Percentiles rank a stretch among this genome's conserved stretches.
Conservation (phyloP, 2,797 vertebrate species). For the Sphaeramia orbicularis region DNA sequence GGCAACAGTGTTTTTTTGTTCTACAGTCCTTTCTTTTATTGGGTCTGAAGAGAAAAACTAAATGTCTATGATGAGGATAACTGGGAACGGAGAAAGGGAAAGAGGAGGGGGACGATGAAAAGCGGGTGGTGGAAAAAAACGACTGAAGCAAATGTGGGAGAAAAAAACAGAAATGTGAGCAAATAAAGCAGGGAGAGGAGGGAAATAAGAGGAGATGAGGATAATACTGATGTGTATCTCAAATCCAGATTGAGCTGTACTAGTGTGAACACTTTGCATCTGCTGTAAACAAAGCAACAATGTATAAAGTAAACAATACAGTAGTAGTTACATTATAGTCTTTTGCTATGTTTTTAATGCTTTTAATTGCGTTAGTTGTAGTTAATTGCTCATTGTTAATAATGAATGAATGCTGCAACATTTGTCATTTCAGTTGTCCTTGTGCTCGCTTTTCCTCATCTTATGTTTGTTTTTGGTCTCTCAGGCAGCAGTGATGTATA, state of each 20-base stretch:
- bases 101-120: neutral
- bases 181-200: neutral
- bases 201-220: neutral
- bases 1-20: no score
- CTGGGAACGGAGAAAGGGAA: neutral
- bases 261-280: slow-evolving; percentile 47
- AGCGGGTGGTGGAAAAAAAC: neutral
- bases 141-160: neutral
- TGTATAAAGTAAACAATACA: slow-evolving; percentile 80
- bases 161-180: neutral
- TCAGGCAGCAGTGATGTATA: no score
- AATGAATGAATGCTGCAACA: no score
- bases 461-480: no score
- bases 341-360: slow-evolving; percentile 59
- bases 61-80: neutral
- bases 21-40: slow-evolving; percentile 39
- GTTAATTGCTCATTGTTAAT: no score
- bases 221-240: slow-evolving; percentile 56
- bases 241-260: slow-evolving; percentile 36
- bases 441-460: no score
- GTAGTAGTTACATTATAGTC: slow-evolving; percentile 81
- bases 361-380: slow-evolving; percentile 80
- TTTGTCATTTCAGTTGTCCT: no score
- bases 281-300: slow-evolving; percentile 74
- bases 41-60: slow-evolving; percentile 42